These are phyloP conservation scores for Glaucidium brasilianum DNA, from an alignment of 2,113 vertebrate genomes.

Conservation along the genomic window DNA sequence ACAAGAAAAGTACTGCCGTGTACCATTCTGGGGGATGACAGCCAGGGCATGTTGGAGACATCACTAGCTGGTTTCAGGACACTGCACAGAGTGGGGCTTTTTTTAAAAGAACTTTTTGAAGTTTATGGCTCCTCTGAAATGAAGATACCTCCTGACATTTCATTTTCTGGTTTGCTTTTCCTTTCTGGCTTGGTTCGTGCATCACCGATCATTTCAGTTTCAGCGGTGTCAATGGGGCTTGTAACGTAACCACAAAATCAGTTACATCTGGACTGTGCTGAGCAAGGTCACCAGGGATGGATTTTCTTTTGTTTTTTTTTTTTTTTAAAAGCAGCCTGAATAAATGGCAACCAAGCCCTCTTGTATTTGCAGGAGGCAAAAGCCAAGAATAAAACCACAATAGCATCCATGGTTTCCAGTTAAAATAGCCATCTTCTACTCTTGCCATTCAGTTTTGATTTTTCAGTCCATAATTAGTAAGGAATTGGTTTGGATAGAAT, in stretches of 20 bases:
- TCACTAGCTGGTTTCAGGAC: background rate
- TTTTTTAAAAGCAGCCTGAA: background rate
- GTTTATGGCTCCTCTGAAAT: background rate
- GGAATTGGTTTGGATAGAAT: background rate
- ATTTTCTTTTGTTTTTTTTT: background rate
- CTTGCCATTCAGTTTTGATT: background rate
- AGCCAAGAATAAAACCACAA: slow-evolving; percentile 31
- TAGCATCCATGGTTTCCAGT: background rate
- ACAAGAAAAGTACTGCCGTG: background rate
- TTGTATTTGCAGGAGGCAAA: background rate
- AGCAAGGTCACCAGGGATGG: background rate
- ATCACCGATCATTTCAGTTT: background rate
- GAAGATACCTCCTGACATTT: background rate
- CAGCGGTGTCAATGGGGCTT: background rate
- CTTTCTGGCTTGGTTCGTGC: background rate
- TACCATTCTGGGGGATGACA: background rate
- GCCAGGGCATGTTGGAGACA: background rate
- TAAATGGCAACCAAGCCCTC: background rate
- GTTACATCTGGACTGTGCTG: background rate
- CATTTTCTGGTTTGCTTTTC: background rate
- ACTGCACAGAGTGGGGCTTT: background rate
- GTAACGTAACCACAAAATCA: slow-evolving; percentile 26
- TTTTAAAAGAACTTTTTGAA: background rate
- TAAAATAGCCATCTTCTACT: background rate
- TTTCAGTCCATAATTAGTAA: background rate